Conservation (phyloP, 1,140 invertebrate genomes). For the Scaptomyza graminum region DNA sequence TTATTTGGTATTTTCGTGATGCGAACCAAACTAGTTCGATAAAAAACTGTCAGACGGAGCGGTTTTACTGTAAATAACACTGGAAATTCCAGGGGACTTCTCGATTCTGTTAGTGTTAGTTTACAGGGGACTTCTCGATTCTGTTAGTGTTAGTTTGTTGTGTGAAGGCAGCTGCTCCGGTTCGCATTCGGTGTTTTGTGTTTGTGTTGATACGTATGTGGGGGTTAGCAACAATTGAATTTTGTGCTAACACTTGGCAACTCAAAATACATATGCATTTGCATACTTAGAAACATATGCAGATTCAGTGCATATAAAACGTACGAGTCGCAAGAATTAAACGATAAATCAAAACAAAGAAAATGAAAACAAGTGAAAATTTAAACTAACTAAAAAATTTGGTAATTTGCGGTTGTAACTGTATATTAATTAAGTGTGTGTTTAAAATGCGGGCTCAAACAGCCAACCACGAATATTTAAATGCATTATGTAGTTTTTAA, state of each 20-base stretch:
- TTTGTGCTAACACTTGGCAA: conserved; percentile 51
- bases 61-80: no score
- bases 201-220: no score
- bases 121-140: no score
- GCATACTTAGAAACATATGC: conserved; percentile 34
- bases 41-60: no score
- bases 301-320: conserved; percentile 37
- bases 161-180: no score
- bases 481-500: conserved; percentile 37
- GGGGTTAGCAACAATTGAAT: conserved; percentile 42
- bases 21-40: no score
- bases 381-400: conserved; percentile 25
- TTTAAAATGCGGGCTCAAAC: conserved; percentile 27
- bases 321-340: conserved; percentile 11
- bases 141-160: no score
- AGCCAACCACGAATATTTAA: conserved; percentile 18
- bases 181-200: no score
- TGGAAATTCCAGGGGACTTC: no score
- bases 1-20: conserved; percentile 48
- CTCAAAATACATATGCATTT: conserved; percentile 42
- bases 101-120: no score
- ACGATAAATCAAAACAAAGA: conserved; percentile 12
- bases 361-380: conserved; percentile 40
- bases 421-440: conserved; percentile 28
- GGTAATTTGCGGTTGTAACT: conserved; percentile 33